A percentile compares a stretch with the other conserved stretches of the same genome.
Evolutionary conservation across 1,140 invertebrate species (phyloP).

Genomic region (Bradysia coprophila): DNA sequence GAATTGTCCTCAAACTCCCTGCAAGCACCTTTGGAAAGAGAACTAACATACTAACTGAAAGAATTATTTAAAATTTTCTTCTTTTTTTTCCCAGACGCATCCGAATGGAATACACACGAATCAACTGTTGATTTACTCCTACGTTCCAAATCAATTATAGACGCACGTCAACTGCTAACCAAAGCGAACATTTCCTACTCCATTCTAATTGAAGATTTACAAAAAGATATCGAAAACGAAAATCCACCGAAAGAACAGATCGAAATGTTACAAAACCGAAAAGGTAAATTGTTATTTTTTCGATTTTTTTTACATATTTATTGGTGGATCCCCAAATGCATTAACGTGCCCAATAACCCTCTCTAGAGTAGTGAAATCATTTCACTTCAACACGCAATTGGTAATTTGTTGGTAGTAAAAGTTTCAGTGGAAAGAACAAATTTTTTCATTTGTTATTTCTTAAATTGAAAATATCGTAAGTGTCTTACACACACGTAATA

Average conservation of each 20-base stretch:
- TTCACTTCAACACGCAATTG: too few relatives aligned
- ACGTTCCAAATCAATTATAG: slow-evolving; percentile 30
- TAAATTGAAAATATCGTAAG: too few relatives aligned
- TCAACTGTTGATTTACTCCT: slow-evolving; percentile 45
- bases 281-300: slow-evolving; percentile 31
- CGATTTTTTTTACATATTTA: not conserved
- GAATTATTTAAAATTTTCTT: too few relatives aligned
- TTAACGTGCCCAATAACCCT: not conserved
- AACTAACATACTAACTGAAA: too few relatives aligned
- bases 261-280: slow-evolving; percentile 43
- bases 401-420: too few relatives aligned
- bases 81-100: slow-evolving; percentile 37
- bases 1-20: too few relatives aligned
- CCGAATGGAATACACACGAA: slow-evolving; percentile 47
- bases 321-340: not conserved
- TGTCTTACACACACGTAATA: too few relatives aligned
- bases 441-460: too few relatives aligned
- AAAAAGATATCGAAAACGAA: slow-evolving; percentile 55
- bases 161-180: slow-evolving; percentile 29
- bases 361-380: too few relatives aligned
- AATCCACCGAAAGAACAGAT: slow-evolving; percentile 46
- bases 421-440: too few relatives aligned
- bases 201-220: slow-evolving; percentile 51
- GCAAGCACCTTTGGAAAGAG: too few relatives aligned
- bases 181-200: slow-evolving; percentile 37